Base-by-base conservation (phyloP, 2,888 invertebrate species). In the Allygus modestus region DNA sequence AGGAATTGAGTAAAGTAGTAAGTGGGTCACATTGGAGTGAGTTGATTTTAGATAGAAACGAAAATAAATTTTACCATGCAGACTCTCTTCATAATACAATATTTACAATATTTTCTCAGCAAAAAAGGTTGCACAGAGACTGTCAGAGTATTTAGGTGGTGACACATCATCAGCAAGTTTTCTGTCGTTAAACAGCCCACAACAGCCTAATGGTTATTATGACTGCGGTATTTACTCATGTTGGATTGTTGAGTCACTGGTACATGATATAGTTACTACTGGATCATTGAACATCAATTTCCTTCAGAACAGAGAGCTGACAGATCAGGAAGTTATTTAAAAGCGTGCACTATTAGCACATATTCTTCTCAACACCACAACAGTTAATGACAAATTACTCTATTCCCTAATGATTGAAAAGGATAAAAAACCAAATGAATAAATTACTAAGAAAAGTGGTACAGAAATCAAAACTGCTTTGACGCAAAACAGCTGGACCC, bases 1-100 rank as follows among this genome's bases (percentile, higher is more conserved):
- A 71, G 71, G 71, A 15, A 2, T 33, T 71, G 17, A 11, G 12
- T 1, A 33, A 33, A 11, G 31, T 1, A 0, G 7, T 15, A 4
- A 71, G 71, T 33, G 71, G 71, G 5, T 71, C 71, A 4, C 71
- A 71, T 33, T 71, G 71, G 71, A 71, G 71, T 37, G n/a, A 2
- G 1, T n/a, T 71, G 31, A n/a, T 71, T 7, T 33, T 28, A 7
- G 37, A 71, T 20, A 71, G 31, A 37, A 71, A 5, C 9, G 20
- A 7, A 28, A 71, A 71, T 37, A 71, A 31, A 71, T 71, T 71
- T 33, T 33, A 28, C 12, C 17, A 71, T 17, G 28, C 31, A 31
- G 71, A 71, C 71, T 71, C 71, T 12, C 33, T 71, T n/a, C 2
- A 33, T 7, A 31, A 71, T 71, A 71, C 33, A 71, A 71, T 17